Evolutionary conservation across 2,113 vertebrate species (phyloP).

Genomic region (Nycticebus coucang): DNA sequence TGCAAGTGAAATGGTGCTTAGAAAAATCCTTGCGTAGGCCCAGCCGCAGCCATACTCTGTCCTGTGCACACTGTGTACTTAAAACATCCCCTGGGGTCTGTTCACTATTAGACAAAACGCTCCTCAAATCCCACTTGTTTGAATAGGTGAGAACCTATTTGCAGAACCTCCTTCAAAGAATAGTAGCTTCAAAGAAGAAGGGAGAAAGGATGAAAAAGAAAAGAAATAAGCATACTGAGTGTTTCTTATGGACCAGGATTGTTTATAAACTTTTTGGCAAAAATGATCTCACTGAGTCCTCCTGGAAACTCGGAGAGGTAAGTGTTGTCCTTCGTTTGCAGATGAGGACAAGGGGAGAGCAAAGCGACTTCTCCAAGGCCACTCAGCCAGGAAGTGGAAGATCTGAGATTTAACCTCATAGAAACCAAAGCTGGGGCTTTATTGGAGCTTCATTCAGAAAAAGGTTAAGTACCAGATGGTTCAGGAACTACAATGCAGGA

Average conservation of each 20-base stretch:
- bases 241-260: not conserved
- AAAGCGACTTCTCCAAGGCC: not conserved
- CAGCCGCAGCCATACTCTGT: accelerated
- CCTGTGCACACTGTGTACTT: not conserved
- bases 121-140: not conserved
- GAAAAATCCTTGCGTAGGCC: accelerated
- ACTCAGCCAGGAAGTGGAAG: not conserved
- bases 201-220: not conserved
- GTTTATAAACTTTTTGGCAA: not conserved
- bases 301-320: not conserved
- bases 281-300: not conserved
- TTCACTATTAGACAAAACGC: not conserved
- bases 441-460: not conserved
- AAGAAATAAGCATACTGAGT: not conserved
- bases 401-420: not conserved
- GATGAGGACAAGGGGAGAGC: not conserved
- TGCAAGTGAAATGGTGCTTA: not conserved
- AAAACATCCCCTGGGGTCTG: not conserved
- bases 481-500: not conserved
- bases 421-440: not conserved
- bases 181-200: not conserved
- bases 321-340: not conserved
- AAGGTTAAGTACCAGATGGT: not conserved
- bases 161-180: not conserved
- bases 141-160: not conserved